Base-by-base conservation (phyloP, 2,113 vertebrate species). In the Eulacestoma nigropectus region DNA sequence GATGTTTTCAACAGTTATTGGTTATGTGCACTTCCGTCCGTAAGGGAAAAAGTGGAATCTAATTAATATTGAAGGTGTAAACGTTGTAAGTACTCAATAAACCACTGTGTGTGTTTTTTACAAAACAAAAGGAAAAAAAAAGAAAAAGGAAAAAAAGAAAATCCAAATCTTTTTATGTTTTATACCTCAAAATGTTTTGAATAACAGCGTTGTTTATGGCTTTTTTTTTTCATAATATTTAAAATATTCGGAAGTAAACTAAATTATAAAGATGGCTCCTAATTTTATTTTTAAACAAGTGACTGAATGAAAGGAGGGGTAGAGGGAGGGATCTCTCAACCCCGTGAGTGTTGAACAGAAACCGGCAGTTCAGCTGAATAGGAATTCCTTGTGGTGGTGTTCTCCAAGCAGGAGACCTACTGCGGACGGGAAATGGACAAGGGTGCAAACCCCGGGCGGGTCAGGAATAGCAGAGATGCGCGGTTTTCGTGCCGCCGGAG, bases 41-140 rank as follows among this genome's bases (percentile, higher is more conserved):
- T 97, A 97, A 96, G 93, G 93, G 96, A 95, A 98, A 98, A 98
- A 97, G 97, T 98, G 98, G 97, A 98, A 98, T 97, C 98, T 98
- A 98, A 98, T 98, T 98, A 98, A 98, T 98, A 99, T 98, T 98
- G 98, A 98, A 98, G 98, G 98, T 99, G 98, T 99, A 99, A 99
- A 98, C 98, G 93, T 97, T 99, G 98, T 99, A 98, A 98, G 98
- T 98, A 98, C 98, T 98, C 97, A 99, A 99, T 99, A 99, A 99
- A 99, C 98, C 98, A 98, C 98, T 98, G 98, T 97, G 98, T 98
- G 97, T 98, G 97, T 98, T 98, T 98, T 98, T 98, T 96, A 96
- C 79, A 95, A 94, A 96, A 97, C 32, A 70, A 84, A 64, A 83
- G 37, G 12, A 83, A 76, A 67, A 41, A 63, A 67, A 42, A 17